Evolutionary conservation across 1,140 invertebrate species (phyloP).

Genomic region (Bombus pyrosoma): DNA sequence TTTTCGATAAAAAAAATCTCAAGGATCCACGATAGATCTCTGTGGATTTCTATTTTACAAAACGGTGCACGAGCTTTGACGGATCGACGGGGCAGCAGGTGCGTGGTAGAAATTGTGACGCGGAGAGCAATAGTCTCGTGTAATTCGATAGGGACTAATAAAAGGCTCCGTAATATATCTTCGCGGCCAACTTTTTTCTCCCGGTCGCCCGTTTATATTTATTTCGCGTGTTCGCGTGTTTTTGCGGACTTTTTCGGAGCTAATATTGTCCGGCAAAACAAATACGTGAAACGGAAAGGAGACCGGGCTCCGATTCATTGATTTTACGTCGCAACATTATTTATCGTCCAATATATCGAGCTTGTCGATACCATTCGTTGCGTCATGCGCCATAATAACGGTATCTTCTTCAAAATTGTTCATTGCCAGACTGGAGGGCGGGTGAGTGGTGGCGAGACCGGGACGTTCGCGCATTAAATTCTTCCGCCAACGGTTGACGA

Average conservation of each 20-base stretch:
- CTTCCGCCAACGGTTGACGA: slow-evolving; percentile 55
- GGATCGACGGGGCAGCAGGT: slow-evolving; percentile 43
- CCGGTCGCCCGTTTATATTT: slow-evolving; percentile 38
- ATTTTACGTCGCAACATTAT: slow-evolving; percentile 77
- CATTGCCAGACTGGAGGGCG: slow-evolving; percentile 47
- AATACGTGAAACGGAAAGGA: slow-evolving; percentile 67
- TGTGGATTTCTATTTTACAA: background rate
- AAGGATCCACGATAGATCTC: background rate
- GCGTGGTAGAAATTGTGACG: slow-evolving; percentile 35
- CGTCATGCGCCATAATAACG: slow-evolving; percentile 76
- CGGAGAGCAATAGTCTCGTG: slow-evolving; percentile 40
- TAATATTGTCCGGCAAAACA: slow-evolving; percentile 69
- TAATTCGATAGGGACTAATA: slow-evolving; percentile 55
- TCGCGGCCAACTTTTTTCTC: slow-evolving; percentile 36
- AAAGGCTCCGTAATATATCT: slow-evolving; percentile 56
- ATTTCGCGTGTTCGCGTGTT: slow-evolving; percentile 56
- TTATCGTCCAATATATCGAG: slow-evolving; percentile 76
- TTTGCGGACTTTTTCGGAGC: slow-evolving; percentile 61
- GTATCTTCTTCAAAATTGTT: slow-evolving; percentile 73
- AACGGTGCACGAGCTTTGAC: slow-evolving; percentile 13
- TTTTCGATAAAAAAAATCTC: background rate
- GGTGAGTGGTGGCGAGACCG: slow-evolving; percentile 4
- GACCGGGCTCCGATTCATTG: slow-evolving; percentile 72
- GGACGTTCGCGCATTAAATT: slow-evolving; percentile 56
- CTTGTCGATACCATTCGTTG: slow-evolving; percentile 79